Evolutionary conservation across 2,797 vertebrate genomes (phyloP).

Genomic region (Macropodus opercularis): DNA sequence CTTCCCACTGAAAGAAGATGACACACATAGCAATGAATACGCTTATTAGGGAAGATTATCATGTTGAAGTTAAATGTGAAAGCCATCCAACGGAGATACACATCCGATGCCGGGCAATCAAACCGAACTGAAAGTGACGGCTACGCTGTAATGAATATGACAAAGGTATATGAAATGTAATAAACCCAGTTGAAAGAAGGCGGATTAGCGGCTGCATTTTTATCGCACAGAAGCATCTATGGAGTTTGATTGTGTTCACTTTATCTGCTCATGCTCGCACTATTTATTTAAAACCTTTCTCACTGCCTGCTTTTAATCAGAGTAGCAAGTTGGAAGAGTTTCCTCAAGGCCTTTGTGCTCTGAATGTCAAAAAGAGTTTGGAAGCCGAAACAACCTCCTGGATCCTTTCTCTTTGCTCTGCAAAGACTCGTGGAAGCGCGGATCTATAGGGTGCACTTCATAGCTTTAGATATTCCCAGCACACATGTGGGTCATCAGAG

Average conservation of each 20-base stretch:
- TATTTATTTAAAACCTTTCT: conserved; percentile 51
- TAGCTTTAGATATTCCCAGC: conserved; percentile 20
- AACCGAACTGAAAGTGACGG: conserved; percentile 1
- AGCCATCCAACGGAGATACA: conserved; percentile 4
- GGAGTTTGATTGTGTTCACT: conserved; percentile 19
- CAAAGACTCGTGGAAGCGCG: not conserved
- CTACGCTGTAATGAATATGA: conserved; percentile 10
- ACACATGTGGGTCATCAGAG: conserved; percentile 40
- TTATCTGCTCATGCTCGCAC: conserved; percentile 43
- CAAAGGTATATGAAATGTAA: conserved; percentile 13
- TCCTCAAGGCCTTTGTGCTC: conserved; percentile 45
- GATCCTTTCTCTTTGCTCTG: conserved; percentile 19
- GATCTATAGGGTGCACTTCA: not conserved
- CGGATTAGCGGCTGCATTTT: conserved; percentile 18
- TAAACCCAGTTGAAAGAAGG: not conserved
- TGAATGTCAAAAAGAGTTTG: conserved; percentile 50
- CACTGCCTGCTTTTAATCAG: conserved; percentile 52
- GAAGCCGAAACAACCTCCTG: conserved; percentile 16
- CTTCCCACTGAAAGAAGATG: conserved; percentile 93
- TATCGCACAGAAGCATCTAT: conserved; percentile 40
- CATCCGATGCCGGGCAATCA: conserved; percentile 8
- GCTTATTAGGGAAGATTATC: not conserved
- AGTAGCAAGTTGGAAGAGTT: conserved; percentile 29
- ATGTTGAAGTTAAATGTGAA: conserved; percentile 5
- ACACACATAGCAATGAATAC: conserved; percentile 1